phyloP scores from a whole-genome alignment of 2,113 vertebrate genomes.

The Embiotoca jacksoni region DNA sequence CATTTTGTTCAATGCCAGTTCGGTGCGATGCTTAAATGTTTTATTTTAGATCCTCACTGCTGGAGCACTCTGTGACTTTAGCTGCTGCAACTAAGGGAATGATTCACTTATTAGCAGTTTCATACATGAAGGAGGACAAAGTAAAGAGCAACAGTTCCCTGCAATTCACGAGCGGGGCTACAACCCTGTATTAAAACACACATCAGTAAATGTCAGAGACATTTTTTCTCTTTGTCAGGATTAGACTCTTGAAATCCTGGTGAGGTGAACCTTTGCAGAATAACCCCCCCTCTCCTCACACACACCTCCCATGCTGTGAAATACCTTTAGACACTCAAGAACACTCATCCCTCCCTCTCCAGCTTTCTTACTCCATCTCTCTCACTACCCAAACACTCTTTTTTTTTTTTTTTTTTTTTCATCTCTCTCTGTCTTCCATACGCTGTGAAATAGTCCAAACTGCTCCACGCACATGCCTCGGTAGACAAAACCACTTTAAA shows the following conservation, averaged over 20 bases:
- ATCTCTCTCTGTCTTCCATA: slow-evolving; percentile 10
- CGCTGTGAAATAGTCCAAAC: slow-evolving; percentile 63
- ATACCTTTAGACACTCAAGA: slow-evolving; percentile 60
- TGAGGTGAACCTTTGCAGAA: slow-evolving; percentile 51
- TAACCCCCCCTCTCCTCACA: slow-evolving; percentile 21
- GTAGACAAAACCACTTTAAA: slow-evolving; percentile 73
- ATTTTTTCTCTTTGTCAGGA: neutral
- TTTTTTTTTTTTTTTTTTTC: neutral
- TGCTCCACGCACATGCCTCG: slow-evolving; percentile 69
- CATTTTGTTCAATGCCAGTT: slow-evolving; percentile 5
- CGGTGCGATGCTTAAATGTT: no score
- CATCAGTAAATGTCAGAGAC: neutral
- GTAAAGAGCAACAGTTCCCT: neutral
- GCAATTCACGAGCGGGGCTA: slow-evolving; percentile 4
- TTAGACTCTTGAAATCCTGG: slow-evolving; percentile 27
- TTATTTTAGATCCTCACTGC: neutral
- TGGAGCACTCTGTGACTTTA: slow-evolving; percentile 1
- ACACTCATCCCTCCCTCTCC: slow-evolving; percentile 45
- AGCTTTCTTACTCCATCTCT: slow-evolving; percentile 23
- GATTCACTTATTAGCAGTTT: slow-evolving; percentile 15
- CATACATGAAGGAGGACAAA: slow-evolving; percentile 7
- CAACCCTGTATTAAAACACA: neutral
- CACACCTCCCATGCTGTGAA: slow-evolving; percentile 53
- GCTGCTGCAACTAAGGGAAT: neutral
- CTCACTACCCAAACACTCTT: slow-evolving; percentile 30